phyloP scores from a whole-genome alignment of 2,797 vertebrate species.

The Xenopus petersii region DNA sequence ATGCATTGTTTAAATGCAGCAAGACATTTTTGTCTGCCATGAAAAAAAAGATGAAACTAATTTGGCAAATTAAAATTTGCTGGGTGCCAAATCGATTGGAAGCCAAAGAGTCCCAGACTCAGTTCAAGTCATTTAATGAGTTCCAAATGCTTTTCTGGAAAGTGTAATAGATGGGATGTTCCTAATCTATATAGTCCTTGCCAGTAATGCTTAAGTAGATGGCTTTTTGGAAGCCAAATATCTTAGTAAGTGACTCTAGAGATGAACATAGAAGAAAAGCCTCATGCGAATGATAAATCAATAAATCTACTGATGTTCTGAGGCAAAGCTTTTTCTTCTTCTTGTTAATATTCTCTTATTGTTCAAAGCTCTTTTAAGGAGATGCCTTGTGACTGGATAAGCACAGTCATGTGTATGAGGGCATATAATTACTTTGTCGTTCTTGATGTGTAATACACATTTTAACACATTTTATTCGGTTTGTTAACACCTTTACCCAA shows the following conservation, averaged over 20 bases:
- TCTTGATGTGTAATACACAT: too few species aligned
- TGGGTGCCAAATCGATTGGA: constrained; percentile 40
- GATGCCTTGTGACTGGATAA: too few species aligned
- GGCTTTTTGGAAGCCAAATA: too few species aligned
- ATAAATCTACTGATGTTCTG: neutral
- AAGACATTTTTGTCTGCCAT: constrained; percentile 4
- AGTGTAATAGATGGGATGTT: neutral
- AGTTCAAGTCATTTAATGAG: constrained; percentile 11
- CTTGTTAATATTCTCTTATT: too few species aligned
- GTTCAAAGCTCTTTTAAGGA: too few species aligned
- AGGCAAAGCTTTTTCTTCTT: too few species aligned
- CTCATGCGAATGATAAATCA: neutral
- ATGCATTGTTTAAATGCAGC: constrained; percentile 14
- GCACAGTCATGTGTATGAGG: too few species aligned
- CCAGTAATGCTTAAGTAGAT: neutral
- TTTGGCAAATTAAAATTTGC: constrained; percentile 18
- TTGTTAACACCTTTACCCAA: too few species aligned
- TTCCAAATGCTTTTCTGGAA: constrained; percentile 33
- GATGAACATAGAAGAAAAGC: neutral
- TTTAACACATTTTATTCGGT: too few species aligned
- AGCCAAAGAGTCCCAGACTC: constrained; percentile 15
- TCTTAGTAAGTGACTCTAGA: neutral
- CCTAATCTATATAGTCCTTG: neutral
- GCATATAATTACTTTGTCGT: too few species aligned
- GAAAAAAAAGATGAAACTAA: constrained; percentile 25